Evolutionary conservation across 2,888 invertebrate species (phyloP).

Genomic region (Eupithecia pulchellata): DNA sequence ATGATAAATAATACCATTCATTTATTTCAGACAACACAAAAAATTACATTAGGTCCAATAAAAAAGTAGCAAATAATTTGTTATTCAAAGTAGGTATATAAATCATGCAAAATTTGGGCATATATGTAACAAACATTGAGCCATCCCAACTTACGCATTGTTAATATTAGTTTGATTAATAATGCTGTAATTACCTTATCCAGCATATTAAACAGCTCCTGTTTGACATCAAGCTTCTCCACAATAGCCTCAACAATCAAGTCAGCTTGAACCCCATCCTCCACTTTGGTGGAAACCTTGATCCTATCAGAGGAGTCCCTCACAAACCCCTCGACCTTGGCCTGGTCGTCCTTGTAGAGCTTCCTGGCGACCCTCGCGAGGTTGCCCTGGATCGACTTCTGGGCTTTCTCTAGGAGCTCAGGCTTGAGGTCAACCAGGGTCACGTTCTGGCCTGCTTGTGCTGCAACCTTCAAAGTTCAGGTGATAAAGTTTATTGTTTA

Average conservation of each 20-base stretch:
- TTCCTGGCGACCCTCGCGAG: slow-evolving; percentile 92
- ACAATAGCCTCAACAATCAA: slow-evolving; percentile 95
- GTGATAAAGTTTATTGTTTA: slow-evolving; percentile 2
- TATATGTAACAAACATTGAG: not conserved
- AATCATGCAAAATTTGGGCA: not conserved
- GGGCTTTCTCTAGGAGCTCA: slow-evolving; percentile 89
- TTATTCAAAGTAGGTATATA: too few species aligned
- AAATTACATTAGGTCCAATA: too few species aligned
- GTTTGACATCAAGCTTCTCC: slow-evolving; percentile 92
- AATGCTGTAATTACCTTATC: slow-evolving; percentile 83
- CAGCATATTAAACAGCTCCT: slow-evolving; percentile 90
- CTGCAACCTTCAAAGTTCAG: slow-evolving; percentile 88
- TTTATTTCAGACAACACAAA: too few species aligned
- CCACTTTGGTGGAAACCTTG: slow-evolving; percentile 85
- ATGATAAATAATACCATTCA: too few species aligned
- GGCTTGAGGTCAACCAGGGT: slow-evolving; percentile 91
- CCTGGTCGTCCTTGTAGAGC: slow-evolving; percentile 87
- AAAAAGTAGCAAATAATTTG: too few species aligned
- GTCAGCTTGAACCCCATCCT: slow-evolving; percentile 87
- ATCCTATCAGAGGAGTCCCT: slow-evolving; percentile 83
- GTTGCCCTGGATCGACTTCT: slow-evolving; percentile 88
- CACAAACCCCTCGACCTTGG: slow-evolving; percentile 88
- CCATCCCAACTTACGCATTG: not conserved
- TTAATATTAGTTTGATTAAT: not conserved
- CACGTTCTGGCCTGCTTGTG: slow-evolving; percentile 93